Percentiles rank a stretch among this genome's conserved stretches.
Evolutionary conservation across 2,113 vertebrate species (phyloP).

Genomic region (Panthera tigris): DNA sequence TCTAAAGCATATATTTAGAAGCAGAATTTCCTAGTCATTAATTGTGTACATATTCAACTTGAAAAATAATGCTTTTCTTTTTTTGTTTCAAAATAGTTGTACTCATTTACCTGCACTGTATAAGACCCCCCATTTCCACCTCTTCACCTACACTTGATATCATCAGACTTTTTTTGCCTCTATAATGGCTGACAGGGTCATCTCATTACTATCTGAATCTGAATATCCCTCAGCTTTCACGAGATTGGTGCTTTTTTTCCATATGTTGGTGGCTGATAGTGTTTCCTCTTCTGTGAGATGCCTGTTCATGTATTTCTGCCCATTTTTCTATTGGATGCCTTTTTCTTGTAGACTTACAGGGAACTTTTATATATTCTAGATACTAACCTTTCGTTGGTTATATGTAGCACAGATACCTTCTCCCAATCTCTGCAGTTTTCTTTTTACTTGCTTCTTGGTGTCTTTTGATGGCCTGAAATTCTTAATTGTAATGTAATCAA

Average conservation of each 20-base stretch:
- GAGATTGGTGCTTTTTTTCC: not conserved
- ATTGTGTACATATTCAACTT: not conserved
- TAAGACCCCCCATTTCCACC: not conserved
- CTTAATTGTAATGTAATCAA: not conserved
- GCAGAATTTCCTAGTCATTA: not conserved
- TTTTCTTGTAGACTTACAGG: not conserved
- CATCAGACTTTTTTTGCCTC: not conserved
- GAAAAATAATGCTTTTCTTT: not conserved
- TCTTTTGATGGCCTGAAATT: not conserved
- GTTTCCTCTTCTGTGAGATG: constrained; percentile 4
- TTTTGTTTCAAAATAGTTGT: not conserved
- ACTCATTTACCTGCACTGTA: not conserved
- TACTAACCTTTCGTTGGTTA: not conserved
- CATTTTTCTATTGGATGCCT: not conserved
- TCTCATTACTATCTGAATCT: not conserved
- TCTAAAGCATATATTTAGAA: not conserved
- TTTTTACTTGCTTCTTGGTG: not conserved
- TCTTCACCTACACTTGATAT: not conserved
- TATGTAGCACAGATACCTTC: not conserved
- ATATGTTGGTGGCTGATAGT: not conserved
- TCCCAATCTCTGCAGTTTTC: not conserved
- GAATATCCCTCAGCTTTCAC: not conserved
- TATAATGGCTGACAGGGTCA: not conserved
- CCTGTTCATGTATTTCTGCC: not conserved
- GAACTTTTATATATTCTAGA: not conserved